Base-by-base conservation (phyloP, 2,888 invertebrate genomes). In the Miltochrista miniata region DNA sequence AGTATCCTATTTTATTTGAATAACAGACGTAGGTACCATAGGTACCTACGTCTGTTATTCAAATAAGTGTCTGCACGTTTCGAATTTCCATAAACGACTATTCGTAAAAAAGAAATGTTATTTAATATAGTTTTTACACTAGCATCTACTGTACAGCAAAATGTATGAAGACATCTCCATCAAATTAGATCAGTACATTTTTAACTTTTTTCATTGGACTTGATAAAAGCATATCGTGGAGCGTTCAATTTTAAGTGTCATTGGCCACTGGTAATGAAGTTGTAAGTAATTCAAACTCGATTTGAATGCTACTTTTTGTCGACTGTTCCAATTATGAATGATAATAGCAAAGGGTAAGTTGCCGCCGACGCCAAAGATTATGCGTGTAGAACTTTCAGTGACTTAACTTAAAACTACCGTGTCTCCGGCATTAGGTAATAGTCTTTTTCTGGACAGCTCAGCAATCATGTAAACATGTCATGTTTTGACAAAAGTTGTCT, bases 321-420 rank as follows among this genome's bases (percentile, higher is more conserved):
- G 40, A 51, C 64, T 66, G 65, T 82, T 81, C 85, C 81, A 84
- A 88, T 87, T 84, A 82, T 76, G 61, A 64, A 72, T 75, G 55
- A 76, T 81, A 85, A 87, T 83, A 79, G 81, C 71, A 76, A 79
- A 76, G 76, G 77, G 74, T 82, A 72, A 69, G 55, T 48, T 65
- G 73, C 64, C 71, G 72, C 68, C 68, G 2, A 34, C 38, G 24
- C 10, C 74, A 81, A 56, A 79, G 78, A 83, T 53, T 72, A 74
- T 47, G 13, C 4, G 38, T 2, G 35, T 38, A 61, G 56, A 59
- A 29, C n/a, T n/a, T n/a, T n/a, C n/a, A n/a, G n/a, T n/a, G n/a
- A n/a, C n/a, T n/a, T n/a, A n/a, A n/a, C n/a, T n/a, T n/a, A n/a
- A n/a, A n/a, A n/a, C n/a, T n/a, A n/a, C n/a, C n/a, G n/a, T n/a